These are phyloP conservation scores for Coranthus polyacanthus DNA, from an alignment of 2,797 vertebrate genomes.

Conservation along the genomic window DNA sequence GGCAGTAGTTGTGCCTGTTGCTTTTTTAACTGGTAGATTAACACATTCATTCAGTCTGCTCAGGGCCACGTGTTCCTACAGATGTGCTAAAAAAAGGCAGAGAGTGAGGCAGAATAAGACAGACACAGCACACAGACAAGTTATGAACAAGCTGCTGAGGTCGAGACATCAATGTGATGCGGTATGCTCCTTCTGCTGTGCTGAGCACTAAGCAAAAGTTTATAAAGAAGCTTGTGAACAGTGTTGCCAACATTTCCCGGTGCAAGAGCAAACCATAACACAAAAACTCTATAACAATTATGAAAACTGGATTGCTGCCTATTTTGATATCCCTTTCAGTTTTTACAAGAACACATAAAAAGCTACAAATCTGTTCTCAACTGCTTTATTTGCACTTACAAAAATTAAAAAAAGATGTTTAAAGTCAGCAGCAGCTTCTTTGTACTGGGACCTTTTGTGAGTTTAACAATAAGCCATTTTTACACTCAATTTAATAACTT, in stretches of 20 bases:
- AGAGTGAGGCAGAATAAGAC: conserved; percentile 6
- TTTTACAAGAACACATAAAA: conserved; percentile 65
- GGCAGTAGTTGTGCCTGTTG: conserved; percentile 15
- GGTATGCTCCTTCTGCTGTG: conserved; percentile 5
- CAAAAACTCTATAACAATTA: conserved; percentile 37
- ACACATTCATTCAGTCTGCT: conserved; percentile 46
- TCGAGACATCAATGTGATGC: conserved; percentile 3
- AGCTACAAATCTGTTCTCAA: conserved; percentile 51
- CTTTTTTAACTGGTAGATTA: conserved; percentile 25
- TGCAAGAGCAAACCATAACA: background rate
- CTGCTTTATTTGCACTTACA: conserved; percentile 72
- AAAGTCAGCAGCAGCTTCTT: conserved; percentile 23
- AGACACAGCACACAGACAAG: conserved; percentile 2
- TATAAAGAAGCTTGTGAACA: conserved; percentile 12
- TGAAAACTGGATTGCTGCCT: conserved; percentile 29
- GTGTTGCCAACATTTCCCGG: conserved; percentile 28
- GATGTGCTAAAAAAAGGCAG: conserved; percentile 36
- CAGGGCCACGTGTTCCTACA: conserved; percentile 52
- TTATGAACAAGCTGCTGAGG: conserved; percentile 29
- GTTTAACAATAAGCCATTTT: conserved; percentile 43
- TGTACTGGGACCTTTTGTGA: conserved; percentile 13
- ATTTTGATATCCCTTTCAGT: conserved; percentile 43
- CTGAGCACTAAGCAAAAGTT: conserved; percentile 7
- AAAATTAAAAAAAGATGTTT: conserved; percentile 65
- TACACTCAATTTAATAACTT: conserved; percentile 53